These are phyloP conservation scores for Sturnus vulgaris DNA, from an alignment of 2,113 vertebrate species.

Conservation along the genomic window DNA sequence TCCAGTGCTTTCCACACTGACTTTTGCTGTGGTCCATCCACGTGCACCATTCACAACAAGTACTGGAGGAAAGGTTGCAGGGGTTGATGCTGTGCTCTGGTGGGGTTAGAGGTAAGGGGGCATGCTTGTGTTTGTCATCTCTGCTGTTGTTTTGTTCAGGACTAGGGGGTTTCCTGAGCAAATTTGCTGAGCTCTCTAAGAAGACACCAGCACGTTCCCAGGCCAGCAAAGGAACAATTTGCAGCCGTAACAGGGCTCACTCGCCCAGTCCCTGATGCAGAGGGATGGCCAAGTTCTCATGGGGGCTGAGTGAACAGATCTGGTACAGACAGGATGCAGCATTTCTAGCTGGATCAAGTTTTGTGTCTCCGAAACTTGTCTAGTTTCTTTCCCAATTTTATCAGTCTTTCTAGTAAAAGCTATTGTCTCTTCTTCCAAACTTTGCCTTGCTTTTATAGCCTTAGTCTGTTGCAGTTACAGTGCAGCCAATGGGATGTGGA, in stretches of 20 bases:
- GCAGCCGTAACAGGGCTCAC: neutral
- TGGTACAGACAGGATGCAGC: neutral
- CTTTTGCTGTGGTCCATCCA: neutral
- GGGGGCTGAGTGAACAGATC: neutral
- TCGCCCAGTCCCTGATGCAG: rapidly evolving
- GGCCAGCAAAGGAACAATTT: rapidly evolving
- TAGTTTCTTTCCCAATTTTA: neutral
- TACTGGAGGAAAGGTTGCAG: neutral
- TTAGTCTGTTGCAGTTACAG: neutral
- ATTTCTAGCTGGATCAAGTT: neutral
- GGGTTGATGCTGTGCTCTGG: neutral
- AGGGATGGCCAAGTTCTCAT: neutral
- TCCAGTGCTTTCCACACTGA: neutral
- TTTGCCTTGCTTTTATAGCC: neutral
- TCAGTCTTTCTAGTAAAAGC: neutral
- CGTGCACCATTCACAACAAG: neutral
- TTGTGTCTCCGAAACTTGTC: neutral
- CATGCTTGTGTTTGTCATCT: neutral
- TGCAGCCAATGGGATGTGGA: neutral
- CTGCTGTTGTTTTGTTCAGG: neutral
- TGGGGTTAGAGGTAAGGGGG: neutral
- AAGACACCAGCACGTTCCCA: neutral
- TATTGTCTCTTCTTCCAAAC: neutral
- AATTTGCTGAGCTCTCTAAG: neutral
- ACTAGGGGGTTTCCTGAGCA: neutral